Base-by-base conservation (phyloP, 2,888 invertebrate genomes). In the Rugalucina vietnamica region DNA sequence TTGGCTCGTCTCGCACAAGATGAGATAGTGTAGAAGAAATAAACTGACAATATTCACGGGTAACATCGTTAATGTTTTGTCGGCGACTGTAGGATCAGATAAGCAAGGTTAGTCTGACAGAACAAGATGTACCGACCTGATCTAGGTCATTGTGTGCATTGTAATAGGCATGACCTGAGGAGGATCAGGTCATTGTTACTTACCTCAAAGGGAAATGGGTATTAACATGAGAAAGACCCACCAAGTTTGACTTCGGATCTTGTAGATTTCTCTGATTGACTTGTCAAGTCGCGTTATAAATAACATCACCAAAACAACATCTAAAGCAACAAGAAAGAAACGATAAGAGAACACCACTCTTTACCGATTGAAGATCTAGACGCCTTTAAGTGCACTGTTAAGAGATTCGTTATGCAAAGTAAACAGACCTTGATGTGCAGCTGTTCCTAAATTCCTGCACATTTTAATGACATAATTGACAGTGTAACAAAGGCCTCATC, bases 381-480 rank as follows among this genome's bases (percentile, higher is more conserved):
- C n/a, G n/a, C n/a, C n/a, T n/a, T n/a, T n/a, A n/a, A n/a, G n/a
- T n/a, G n/a, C n/a, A n/a, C n/a, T n/a, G n/a, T n/a, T n/a, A n/a
- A n/a, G n/a, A 54, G 4, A 54, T 21, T 54, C 54, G n/a, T 54
- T 54, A 54, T 54, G 54, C 54, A 54, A 29, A 21, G 60, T 60
- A 29, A 60, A 60, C 60, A 60, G 60, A 60, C n/a, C 65, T 65
- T 65, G 21, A 21, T 54, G 54, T 60, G 81, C 84, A 84, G 84
- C 77, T 84, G 84, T 75, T 78, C 60, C 34, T 60, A 78, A 65
- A 81, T 84, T 81, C 81, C 75, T 81, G 81, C 81, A 84, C 84
- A 79, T 84, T 81, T 81, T 54, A 84, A 81, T 81, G 84, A 84
- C 84, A 78, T 84, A 74, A 78, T 81, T 81, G 80, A 84, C 80